Evolutionary conservation across 2,113 vertebrate species (phyloP).

Genomic region (Butorides virescens): DNA sequence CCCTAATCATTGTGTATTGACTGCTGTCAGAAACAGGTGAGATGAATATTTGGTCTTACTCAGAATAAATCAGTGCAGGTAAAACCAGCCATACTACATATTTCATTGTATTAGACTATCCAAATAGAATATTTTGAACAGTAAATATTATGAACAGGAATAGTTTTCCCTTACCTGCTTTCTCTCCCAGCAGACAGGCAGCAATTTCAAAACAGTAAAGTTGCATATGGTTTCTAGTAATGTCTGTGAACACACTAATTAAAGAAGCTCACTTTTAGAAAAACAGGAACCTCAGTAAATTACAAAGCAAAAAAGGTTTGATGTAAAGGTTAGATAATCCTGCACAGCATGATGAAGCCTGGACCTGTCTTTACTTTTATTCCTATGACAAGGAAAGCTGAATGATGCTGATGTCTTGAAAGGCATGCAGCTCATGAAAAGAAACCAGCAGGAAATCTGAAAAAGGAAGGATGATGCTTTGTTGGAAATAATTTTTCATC

Average conservation of each 20-base stretch:
- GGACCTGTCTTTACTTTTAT: constrained; percentile 53
- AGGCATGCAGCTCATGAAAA: constrained; percentile 70
- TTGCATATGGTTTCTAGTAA: constrained; percentile 47
- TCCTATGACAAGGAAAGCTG: constrained; percentile 59
- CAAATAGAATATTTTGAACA: constrained; percentile 2
- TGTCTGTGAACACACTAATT: constrained; percentile 65
- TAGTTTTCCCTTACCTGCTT: constrained; percentile 6
- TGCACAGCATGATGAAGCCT: constrained; percentile 53
- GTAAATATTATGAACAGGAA: constrained; percentile 21
- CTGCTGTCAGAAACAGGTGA: background rate
- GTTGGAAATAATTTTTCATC: constrained; percentile 73
- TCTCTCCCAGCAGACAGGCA: constrained; percentile 13
- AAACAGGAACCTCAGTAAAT: constrained; percentile 58
- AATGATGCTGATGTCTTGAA: constrained; percentile 69
- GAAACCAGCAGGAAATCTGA: constrained; percentile 70
- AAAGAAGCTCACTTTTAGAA: constrained; percentile 47
- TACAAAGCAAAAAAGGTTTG: constrained; percentile 49
- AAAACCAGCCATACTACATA: background rate
- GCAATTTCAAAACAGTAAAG: constrained; percentile 34
- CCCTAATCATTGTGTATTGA: background rate
- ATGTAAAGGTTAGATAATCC: constrained; percentile 70
- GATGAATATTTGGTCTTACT: background rate
- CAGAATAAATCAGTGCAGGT: background rate
- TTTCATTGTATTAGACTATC: constrained; percentile 9
- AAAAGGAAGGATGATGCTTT: constrained; percentile 67